A percentile compares a stretch with the other conserved stretches of the same genome.
These are phyloP conservation scores for Setipinna tenuifilis DNA, from an alignment of 2,797 vertebrate genomes.

Conservation along the genomic window DNA sequence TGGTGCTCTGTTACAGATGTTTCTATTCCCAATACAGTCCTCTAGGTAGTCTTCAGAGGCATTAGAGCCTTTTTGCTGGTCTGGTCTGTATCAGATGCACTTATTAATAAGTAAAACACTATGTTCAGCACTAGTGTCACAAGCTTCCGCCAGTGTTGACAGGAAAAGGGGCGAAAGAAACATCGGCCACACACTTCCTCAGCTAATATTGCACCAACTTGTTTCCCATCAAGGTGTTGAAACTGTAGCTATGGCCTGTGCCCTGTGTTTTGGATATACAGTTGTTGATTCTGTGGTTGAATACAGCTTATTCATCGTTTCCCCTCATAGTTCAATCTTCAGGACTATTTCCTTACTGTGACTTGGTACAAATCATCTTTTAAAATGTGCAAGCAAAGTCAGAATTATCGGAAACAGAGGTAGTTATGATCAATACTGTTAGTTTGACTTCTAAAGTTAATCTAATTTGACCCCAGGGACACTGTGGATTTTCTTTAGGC, in stretches of 20 bases:
- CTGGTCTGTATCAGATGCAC: neutral
- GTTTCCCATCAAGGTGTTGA: neutral
- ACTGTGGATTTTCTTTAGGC: neutral
- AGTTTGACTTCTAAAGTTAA: neutral
- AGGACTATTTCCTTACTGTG: neutral
- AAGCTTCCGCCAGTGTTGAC: neutral
- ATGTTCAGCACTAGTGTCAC: neutral
- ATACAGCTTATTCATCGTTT: neutral
- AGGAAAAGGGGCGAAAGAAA: neutral
- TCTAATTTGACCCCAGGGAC: neutral
- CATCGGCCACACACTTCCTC: neutral
- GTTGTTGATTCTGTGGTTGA: neutral
- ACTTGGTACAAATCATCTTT: neutral
- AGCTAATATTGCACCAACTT: neutral
- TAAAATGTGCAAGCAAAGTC: neutral
- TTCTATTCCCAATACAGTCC: constrained; percentile 4
- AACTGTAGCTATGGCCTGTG: neutral
- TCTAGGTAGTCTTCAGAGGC: neutral
- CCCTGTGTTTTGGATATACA: neutral
- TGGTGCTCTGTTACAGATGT: constrained; percentile 45
- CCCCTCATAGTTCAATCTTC: neutral
- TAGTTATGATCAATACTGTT: neutral
- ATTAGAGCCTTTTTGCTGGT: neutral
- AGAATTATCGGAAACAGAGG: neutral
- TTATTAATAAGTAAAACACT: neutral